Evolutionary conservation across 2,113 vertebrate genomes (phyloP), one percentile per base, ranked within the genome.

Genomic region (Boulengeromyrus knoepffleri): DNA sequence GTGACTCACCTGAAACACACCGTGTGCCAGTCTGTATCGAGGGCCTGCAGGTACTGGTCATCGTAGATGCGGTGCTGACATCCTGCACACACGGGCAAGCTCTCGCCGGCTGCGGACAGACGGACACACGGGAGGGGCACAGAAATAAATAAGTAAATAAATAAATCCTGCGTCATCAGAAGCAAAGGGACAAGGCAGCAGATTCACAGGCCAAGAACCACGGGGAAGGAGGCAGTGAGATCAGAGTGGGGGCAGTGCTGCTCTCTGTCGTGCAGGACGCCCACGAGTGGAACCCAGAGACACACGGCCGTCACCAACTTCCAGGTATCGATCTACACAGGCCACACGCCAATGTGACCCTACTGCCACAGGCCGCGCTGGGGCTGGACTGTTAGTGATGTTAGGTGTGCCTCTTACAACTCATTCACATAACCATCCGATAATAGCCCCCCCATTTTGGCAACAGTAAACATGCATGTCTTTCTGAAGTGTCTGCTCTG

Each of bases 21-120:
- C 0, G 96, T 93, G 52, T 99, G 98, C 98, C 98, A 99, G 95
- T 99, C 97, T 0, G 94, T 94, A 83, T 93, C 96, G 93, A 99
- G 96, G 1, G 99, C 98, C 96, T 99, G 98, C 91, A 99, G 97
- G 93, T 98, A 99, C 95, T 98, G 98, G 90, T 97, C 97, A 8
- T 99, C 98, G 62, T 96, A 98, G 95, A 99, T 99, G 93, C 95
- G 96, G 93, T 96, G 96, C 94, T 96, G 94, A 21, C 99, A 99
- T 94, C 97, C 98, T 0, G 97, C 96, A 94, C 99, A 99, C 93
- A 97, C 93, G 10, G 98, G 98, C 96, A 99, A 95, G 91, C 97
- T 95, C 50, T 95, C 96, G 91, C 96, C 97, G 94, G 96, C 93
- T 95, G 92, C 2, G 88, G 91, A 85, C 88, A 90, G 50, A 93